Evolutionary conservation across 2,113 vertebrate genomes (phyloP).

Genomic region (Falcunculus frontatus): DNA sequence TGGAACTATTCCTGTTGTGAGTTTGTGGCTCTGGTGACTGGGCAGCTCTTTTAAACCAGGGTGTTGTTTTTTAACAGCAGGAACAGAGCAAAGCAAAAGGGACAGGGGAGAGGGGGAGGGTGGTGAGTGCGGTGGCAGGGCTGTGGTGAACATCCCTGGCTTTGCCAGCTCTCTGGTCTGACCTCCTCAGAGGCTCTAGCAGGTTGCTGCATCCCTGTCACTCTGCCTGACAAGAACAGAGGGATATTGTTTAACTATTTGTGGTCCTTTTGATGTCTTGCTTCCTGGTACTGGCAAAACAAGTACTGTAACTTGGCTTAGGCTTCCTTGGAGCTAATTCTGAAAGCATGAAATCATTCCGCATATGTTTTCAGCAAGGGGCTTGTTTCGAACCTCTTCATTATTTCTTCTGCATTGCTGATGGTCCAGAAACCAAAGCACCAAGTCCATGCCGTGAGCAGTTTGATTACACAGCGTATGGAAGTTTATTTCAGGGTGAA

Average conservation of each 20-base stretch:
- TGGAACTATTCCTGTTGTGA: not conserved
- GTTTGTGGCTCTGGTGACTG: not conserved
- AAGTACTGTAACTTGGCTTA: not conserved
- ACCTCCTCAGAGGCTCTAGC: not conserved
- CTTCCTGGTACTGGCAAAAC: not conserved
- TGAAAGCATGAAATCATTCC: not conserved
- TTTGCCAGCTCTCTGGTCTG: not conserved
- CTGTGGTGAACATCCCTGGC: not conserved
- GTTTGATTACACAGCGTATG: not conserved
- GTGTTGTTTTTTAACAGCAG: not conserved
- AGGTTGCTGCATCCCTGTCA: not conserved
- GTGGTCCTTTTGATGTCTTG: slow-evolving; percentile 14
- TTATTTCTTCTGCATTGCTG: not conserved
- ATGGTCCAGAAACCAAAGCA: not conserved
- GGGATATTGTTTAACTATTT: not conserved
- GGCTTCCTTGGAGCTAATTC: not conserved
- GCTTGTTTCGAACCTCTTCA: not conserved
- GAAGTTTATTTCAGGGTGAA: not conserved
- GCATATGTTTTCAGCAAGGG: not conserved
- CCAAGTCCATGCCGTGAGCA: not conserved
- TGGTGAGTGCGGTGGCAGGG: not conserved
- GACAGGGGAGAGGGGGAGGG: not conserved
- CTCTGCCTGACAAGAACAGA: not conserved
- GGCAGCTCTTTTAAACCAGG: not conserved
- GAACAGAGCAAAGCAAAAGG: not conserved